These are phyloP conservation scores for Lepus timidus DNA, from an alignment of 2,113 vertebrate species.

Conservation along the genomic window DNA sequence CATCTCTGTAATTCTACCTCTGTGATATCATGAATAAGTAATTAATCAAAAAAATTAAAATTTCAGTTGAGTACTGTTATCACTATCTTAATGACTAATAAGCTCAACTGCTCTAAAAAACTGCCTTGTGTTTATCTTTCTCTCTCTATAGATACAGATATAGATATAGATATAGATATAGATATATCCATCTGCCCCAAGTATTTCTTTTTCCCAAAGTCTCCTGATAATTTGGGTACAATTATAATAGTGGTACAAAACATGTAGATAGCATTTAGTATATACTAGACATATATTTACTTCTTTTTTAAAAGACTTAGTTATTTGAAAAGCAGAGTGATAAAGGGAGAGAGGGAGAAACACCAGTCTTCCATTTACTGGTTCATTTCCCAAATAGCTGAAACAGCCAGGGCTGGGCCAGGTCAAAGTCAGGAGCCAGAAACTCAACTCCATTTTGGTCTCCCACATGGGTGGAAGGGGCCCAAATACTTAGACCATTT, in stretches of 20 bases:
- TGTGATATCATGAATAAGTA: neutral
- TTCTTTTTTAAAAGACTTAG: no score
- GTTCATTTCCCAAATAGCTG: no score
- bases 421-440: no score
- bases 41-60: neutral
- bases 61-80: neutral
- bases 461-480: no score
- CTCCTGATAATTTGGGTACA: neutral
- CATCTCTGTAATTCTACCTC: neutral
- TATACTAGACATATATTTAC: neutral
- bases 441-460: no score
- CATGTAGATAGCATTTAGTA: neutral
- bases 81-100: neutral
- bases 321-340: no score
- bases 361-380: no score
- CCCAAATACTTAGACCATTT: no score
- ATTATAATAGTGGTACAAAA: neutral
- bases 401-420: no score
- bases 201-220: neutral
- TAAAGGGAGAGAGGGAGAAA: no score
- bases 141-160: neutral
- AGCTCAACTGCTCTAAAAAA: neutral
- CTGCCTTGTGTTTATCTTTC: conserved; percentile 18
- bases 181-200: neutral
- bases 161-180: neutral